A percentile compares a stretch with the other conserved stretches of the same genome.
phyloP scores from a whole-genome alignment of 2,113 vertebrate genomes.

The Myotis lucifugus region DNA sequence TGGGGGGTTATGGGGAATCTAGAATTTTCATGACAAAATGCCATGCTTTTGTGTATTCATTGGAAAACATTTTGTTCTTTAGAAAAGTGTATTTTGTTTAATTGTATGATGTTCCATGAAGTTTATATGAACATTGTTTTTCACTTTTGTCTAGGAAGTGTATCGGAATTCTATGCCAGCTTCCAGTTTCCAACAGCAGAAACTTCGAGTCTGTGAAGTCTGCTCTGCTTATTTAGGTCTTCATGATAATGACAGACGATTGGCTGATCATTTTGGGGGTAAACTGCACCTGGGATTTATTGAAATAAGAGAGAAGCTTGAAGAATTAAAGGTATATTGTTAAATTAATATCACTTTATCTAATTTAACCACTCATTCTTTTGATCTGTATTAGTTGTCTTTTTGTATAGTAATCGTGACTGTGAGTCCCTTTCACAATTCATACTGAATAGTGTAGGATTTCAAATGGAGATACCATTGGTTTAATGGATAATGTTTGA shows the following conservation, averaged over 20 bases:
- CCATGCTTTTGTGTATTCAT: neutral
- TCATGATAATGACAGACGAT: slow-evolving; percentile 97
- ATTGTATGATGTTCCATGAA: neutral
- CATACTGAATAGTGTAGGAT: neutral
- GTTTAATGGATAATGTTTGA: neutral
- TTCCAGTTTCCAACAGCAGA: slow-evolving; percentile 99
- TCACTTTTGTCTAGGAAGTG: slow-evolving; percentile 89
- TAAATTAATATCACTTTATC: slow-evolving; percentile 47
- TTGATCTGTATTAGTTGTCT: neutral
- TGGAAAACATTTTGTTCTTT: neutral
- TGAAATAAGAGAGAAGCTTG: slow-evolving; percentile 98
- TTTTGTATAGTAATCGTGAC: neutral
- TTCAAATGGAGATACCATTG: neutral
- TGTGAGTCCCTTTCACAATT: neutral
- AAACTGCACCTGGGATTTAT: slow-evolving; percentile 99
- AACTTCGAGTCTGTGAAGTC: slow-evolving; percentile 97
- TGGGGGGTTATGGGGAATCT: neutral
- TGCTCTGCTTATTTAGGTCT: slow-evolving; percentile 98
- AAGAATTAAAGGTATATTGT: slow-evolving; percentile 93
- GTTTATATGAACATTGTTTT: slow-evolving; percentile 23
- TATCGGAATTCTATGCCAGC: slow-evolving; percentile 99
- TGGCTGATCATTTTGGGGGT: slow-evolving; percentile 98
- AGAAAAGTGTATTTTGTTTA: neutral
- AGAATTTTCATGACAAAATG: neutral
- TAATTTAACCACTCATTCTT: neutral